phyloP scores from a whole-genome alignment of 2,113 vertebrate genomes.

The Archilochus colubris region DNA sequence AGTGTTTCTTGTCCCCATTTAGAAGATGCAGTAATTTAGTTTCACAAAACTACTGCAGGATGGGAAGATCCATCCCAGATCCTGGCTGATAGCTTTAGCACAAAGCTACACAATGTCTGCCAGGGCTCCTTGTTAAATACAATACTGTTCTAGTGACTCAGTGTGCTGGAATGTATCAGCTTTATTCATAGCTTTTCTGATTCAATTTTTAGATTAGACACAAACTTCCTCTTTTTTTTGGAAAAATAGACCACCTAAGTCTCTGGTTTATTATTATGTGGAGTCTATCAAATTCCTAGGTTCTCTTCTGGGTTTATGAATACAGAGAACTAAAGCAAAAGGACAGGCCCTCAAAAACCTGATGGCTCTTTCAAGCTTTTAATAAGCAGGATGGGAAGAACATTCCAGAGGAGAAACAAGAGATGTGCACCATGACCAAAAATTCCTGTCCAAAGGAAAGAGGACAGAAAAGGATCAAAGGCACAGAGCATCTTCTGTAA shows the following conservation, averaged over 20 bases:
- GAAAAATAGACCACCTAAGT: background rate
- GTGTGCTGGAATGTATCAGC: background rate
- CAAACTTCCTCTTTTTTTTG: background rate
- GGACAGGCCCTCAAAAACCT: background rate
- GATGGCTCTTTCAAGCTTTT: background rate
- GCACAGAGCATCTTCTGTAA: background rate
- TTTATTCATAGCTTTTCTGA: conserved; percentile 24
- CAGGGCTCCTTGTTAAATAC: background rate
- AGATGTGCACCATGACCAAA: rapidly evolving
- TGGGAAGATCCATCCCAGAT: background rate
- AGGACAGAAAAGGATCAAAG: background rate
- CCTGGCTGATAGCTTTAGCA: background rate
- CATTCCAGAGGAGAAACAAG: background rate
- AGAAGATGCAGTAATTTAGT: background rate
- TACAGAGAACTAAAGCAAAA: background rate
- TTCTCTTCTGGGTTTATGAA: background rate
- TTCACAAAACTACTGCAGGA: background rate
- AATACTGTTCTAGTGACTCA: background rate
- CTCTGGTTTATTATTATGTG: background rate
- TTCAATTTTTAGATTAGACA: background rate
- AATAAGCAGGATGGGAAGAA: background rate
- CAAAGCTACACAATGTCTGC: background rate
- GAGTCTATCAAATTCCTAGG: background rate
- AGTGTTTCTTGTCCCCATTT: background rate
- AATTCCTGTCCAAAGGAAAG: background rate